A percentile compares a stretch with the other conserved stretches of the same genome.
Evolutionary conservation across 2,113 vertebrate genomes (phyloP).

Genomic region (Ceratotherium simum): DNA sequence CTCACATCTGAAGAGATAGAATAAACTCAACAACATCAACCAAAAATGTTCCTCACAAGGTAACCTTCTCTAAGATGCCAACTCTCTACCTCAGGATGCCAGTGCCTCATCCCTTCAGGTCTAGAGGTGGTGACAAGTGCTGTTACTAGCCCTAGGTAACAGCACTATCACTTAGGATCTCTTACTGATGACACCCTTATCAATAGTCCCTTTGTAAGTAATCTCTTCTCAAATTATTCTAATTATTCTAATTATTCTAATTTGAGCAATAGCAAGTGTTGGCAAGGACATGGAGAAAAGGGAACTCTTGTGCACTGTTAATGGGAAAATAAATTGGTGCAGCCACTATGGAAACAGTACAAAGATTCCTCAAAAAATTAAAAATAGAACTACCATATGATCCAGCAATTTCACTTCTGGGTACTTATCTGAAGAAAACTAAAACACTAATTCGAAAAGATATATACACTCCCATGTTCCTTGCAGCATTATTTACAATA

Average conservation of each 20-base stretch:
- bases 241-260: not conserved
- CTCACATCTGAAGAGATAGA: not conserved
- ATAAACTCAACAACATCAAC: not conserved
- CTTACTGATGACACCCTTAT: not conserved
- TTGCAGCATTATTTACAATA: not conserved
- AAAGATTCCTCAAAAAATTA: not conserved
- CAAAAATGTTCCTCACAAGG: not conserved
- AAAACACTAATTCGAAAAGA: slow-evolving; percentile 32
- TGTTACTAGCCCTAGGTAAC: not conserved
- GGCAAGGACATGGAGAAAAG: not conserved
- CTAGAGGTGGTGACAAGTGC: not conserved
- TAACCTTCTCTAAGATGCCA: not conserved
- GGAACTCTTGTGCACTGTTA: not conserved
- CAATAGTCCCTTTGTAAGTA: not conserved
- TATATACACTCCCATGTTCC: not conserved
- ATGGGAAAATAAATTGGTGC: not conserved
- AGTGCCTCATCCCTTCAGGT: not conserved
- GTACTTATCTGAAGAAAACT: not conserved
- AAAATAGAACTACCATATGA: not conserved
- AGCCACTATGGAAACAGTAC: not conserved
- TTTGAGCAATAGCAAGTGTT: not conserved
- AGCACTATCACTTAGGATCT: not conserved
- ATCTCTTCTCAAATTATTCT: not conserved
- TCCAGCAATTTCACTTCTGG: not conserved
- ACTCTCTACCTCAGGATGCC: not conserved